phyloP scores from a whole-genome alignment of 2,888 invertebrate species.

The Yponomeuta cagnagella region DNA sequence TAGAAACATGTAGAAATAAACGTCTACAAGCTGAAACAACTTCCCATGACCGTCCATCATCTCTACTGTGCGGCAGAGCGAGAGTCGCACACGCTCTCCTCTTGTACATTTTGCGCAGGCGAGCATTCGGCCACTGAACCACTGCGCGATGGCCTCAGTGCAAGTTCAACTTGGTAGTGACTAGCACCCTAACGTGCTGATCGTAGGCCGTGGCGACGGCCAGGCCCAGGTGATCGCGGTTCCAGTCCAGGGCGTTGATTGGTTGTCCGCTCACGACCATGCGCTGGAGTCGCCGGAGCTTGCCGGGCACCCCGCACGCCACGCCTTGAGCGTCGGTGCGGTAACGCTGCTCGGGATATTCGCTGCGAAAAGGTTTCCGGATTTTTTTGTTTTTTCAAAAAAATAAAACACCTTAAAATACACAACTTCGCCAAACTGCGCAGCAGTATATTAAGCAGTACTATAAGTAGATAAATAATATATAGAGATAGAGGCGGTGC shows the following conservation, averaged over 20 bases:
- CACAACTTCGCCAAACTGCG: too few relatives aligned
- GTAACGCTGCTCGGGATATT: constrained; percentile 86
- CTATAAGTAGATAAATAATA: too few relatives aligned
- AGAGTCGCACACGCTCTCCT: too few relatives aligned
- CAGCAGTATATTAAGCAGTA: too few relatives aligned
- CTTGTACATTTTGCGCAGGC: too few relatives aligned
- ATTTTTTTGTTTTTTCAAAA: not conserved
- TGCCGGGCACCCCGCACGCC: constrained; percentile 85
- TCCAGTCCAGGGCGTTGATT: constrained; percentile 93
- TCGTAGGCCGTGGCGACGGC: constrained; percentile 94
- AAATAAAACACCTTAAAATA: too few relatives aligned
- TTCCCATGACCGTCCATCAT: too few relatives aligned
- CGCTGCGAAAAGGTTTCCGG: constrained; percentile 29
- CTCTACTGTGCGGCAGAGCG: too few relatives aligned
- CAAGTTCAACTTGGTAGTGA: constrained; percentile 91
- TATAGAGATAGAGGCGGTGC: too few relatives aligned
- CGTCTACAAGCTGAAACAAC: too few relatives aligned
- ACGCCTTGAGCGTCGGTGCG: constrained; percentile 82
- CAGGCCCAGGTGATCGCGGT: constrained; percentile 90
- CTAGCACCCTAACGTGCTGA: constrained; percentile 89
- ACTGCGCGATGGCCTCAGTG: constrained; percentile 38
- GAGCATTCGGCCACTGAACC: too few relatives aligned
- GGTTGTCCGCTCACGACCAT: constrained; percentile 90
- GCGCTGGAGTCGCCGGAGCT: constrained; percentile 85
- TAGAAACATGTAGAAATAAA: too few relatives aligned